Conservation (phyloP, 2,888 invertebrate genomes). For the Alcis repandata region DNA sequence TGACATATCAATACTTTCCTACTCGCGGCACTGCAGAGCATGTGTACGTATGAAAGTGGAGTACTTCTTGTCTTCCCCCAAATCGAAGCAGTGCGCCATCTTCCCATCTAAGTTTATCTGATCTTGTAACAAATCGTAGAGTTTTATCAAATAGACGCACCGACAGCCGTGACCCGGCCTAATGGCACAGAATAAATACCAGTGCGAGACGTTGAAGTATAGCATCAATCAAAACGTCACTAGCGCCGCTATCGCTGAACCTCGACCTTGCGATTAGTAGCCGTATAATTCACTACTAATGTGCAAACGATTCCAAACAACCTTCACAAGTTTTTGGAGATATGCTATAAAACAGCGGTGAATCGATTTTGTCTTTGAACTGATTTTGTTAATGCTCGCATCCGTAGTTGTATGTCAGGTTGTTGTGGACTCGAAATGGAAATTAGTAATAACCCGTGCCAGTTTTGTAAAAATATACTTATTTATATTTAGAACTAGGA, state of each 20-base stretch:
- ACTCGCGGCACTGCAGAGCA: too few relatives aligned
- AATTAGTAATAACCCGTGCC: too few relatives aligned
- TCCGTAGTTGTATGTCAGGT: too few relatives aligned
- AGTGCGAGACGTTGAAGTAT: constrained; percentile 39
- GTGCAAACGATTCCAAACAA: constrained; percentile 45
- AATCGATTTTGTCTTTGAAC: constrained; percentile 3
- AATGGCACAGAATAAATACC: constrained; percentile 19
- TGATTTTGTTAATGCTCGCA: not conserved
- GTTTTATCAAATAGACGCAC: constrained; percentile 44
- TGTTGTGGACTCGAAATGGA: too few relatives aligned
- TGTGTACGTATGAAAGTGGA: too few relatives aligned
- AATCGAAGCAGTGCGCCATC: not conserved
- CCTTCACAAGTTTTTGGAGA: constrained; percentile 37
- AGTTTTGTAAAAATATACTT: too few relatives aligned
- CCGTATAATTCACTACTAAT: constrained; percentile 53
- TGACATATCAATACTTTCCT: too few relatives aligned
- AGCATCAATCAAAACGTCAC: constrained; percentile 67
- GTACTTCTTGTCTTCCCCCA: too few relatives aligned
- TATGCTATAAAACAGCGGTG: not conserved
- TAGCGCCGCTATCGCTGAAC: constrained; percentile 57
- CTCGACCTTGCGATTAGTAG: constrained; percentile 59
- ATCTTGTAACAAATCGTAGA: constrained; percentile 13
- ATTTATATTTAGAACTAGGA: too few relatives aligned
- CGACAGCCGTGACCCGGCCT: constrained; percentile 44
- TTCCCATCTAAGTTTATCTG: too few relatives aligned